Conservation (phyloP, 2,797 vertebrate genomes). For the Anolis apletophallus region DNA sequence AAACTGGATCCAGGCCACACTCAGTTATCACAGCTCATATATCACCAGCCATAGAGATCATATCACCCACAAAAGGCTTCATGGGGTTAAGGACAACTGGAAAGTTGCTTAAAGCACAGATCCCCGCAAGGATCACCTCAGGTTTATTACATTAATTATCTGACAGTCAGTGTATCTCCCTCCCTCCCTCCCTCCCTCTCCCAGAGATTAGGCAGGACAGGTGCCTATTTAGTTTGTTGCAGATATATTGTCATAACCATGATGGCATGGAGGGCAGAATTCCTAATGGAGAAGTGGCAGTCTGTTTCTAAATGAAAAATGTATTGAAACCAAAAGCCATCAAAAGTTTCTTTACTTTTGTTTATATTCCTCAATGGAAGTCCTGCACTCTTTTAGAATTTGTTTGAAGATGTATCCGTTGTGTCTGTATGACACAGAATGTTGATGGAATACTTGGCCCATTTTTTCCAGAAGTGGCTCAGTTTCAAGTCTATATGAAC, state of each 20-base stretch:
- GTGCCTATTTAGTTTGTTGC: neutral
- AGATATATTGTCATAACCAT: neutral
- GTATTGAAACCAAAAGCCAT: neutral
- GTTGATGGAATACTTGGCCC: constrained; percentile 3
- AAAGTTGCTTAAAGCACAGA: neutral
- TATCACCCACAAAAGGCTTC: neutral
- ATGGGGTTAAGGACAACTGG: neutral
- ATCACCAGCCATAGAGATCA: neutral
- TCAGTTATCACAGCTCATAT: neutral
- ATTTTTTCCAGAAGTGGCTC: constrained; percentile 15
- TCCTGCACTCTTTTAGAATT: constrained; percentile 34
- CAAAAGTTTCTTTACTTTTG: neutral
- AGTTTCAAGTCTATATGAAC: constrained; percentile 31
- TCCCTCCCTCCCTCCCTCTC: no score
- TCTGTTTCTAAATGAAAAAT: neutral
- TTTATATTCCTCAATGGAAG: neutral
- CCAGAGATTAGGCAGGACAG: neutral
- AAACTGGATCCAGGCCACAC: neutral
- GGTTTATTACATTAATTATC: neutral
- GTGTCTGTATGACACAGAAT: constrained; percentile 37
- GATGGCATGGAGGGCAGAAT: neutral
- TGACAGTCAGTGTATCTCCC: no score
- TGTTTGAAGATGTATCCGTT: constrained; percentile 44
- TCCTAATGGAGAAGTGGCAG: neutral
- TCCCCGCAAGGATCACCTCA: neutral